Evolutionary conservation across 2,797 vertebrate genomes (phyloP).

Genomic region (Gymnodraco acuticeps): DNA sequence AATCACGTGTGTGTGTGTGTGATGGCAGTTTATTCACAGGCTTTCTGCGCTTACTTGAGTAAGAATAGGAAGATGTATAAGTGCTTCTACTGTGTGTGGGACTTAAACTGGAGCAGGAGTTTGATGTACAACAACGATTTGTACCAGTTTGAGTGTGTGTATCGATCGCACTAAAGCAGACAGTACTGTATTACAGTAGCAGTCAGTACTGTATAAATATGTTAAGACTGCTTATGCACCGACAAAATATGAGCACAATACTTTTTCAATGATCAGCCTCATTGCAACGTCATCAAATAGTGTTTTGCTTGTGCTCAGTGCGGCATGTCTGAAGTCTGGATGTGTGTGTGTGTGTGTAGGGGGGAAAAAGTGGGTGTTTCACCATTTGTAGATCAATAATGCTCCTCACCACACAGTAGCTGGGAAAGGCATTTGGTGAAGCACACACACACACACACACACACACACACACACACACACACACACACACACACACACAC

Average conservation of each 20-base stretch:
- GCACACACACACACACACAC: slow-evolving; percentile 34
- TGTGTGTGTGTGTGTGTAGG: slow-evolving; percentile 16
- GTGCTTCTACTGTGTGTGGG: slow-evolving; percentile 29
- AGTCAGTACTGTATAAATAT: background rate
- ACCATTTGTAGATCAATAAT: slow-evolving; percentile 66
- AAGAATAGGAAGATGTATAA: slow-evolving; percentile 21
- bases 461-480: slow-evolving; percentile 26
- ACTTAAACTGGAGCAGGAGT: slow-evolving; percentile 30
- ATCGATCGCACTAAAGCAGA: slow-evolving; percentile 41
- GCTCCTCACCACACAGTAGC: slow-evolving; percentile 55
- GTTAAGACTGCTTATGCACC: background rate
- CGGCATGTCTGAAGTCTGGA: slow-evolving; percentile 8
- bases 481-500: slow-evolving; percentile 30
- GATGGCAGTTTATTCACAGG: slow-evolving; percentile 26
- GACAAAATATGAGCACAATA: background rate
- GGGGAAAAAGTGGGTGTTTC: slow-evolving; percentile 51
- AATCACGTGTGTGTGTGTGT: slow-evolving; percentile 23
- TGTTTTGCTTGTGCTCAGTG: slow-evolving; percentile 23
- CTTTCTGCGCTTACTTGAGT: slow-evolving; percentile 31
- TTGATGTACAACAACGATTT: slow-evolving; percentile 38
- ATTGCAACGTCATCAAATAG: slow-evolving; percentile 35
- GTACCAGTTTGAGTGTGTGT: slow-evolving; percentile 31
- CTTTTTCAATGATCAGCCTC: background rate
- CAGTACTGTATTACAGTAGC: background rate
- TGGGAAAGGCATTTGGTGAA: slow-evolving; percentile 54